A percentile compares a stretch with the other conserved stretches of the same genome.
Evolutionary conservation across 2,113 vertebrate genomes (phyloP).

Genomic region (Leuciscus idus): DNA sequence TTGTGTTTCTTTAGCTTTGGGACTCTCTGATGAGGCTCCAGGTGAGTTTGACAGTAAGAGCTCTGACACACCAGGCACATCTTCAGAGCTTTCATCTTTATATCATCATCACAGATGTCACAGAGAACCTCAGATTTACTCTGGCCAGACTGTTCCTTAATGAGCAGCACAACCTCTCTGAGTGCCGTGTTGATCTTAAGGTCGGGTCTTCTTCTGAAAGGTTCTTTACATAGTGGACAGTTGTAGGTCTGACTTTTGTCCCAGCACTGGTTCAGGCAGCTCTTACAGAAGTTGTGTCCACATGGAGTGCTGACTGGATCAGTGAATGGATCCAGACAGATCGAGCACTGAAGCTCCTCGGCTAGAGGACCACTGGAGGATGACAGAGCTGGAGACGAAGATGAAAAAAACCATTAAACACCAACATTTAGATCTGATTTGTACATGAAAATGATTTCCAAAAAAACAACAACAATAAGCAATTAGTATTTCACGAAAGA

Average conservation of each 20-base stretch:
- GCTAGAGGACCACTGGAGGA: not conserved
- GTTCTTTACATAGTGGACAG: not conserved
- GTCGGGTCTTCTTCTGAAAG: not conserved
- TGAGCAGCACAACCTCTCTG: not conserved
- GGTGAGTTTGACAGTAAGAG: too few species aligned
- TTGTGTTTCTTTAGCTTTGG: too few species aligned
- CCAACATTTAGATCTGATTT: too few species aligned
- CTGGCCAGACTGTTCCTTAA: not conserved
- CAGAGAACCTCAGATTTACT: not conserved
- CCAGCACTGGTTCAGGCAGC: conserved; percentile 1
- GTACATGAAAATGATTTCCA: too few species aligned
- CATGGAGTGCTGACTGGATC: conserved; percentile 29
- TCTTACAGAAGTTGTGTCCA: conserved; percentile 8
- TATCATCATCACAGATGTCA: conserved; percentile 14
- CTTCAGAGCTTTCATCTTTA: too few species aligned
- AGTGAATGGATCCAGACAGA: conserved; percentile 3
- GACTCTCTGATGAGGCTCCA: too few species aligned
- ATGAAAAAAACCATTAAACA: too few species aligned
- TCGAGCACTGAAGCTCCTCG: conserved; percentile 2
- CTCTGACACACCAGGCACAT: too few species aligned
- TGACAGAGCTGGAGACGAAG: not conserved
- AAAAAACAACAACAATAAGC: too few species aligned
- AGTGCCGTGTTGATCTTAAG: conserved; percentile 2
- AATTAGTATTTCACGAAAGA: too few species aligned
- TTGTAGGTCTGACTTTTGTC: not conserved